These are phyloP conservation scores for Eubasilissa regina DNA, from an alignment of 1,140 invertebrate species.

Conservation along the genomic window DNA sequence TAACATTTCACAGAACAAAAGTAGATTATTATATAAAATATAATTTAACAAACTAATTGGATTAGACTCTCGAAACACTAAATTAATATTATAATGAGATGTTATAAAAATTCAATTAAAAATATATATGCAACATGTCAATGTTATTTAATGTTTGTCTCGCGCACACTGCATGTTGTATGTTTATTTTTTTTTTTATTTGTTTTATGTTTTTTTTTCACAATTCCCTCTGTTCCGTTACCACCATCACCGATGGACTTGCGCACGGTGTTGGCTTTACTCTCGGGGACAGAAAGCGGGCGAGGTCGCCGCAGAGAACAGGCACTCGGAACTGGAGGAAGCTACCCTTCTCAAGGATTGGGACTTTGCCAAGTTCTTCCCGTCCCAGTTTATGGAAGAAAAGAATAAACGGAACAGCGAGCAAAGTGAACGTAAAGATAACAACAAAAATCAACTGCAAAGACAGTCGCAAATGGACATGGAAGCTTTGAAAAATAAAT, in stretches of 20 bases:
- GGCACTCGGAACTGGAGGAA: slow-evolving; percentile 72
- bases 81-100: not conserved
- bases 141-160: slow-evolving; percentile 43
- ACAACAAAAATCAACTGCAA: slow-evolving; percentile 65
- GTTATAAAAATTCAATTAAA: slow-evolving; percentile 18
- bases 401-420: slow-evolving; percentile 67
- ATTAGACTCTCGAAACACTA: not conserved
- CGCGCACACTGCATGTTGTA: slow-evolving; percentile 45
- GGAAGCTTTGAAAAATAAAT: slow-evolving; percentile 69
- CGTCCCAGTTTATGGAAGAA: slow-evolving; percentile 68
- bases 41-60: too few relatives aligned
- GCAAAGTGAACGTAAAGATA: slow-evolving; percentile 65
- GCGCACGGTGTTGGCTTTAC: not conserved
- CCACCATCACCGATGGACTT: slow-evolving; percentile 33
- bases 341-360: slow-evolving; percentile 84
- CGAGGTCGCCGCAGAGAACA: slow-evolving; percentile 65
- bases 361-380: slow-evolving; percentile 88
- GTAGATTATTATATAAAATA: too few relatives aligned
- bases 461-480: slow-evolving; percentile 67
- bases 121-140: slow-evolving; percentile 39
- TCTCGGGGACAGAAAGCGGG: slow-evolving; percentile 1
- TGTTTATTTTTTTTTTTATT: slow-evolving; percentile 52
- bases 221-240: slow-evolving; percentile 62
- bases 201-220: slow-evolving; percentile 60
- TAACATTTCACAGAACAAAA: not conserved